phyloP scores from a whole-genome alignment of 2,888 invertebrate species.

The Ischnus inquisitorius region DNA sequence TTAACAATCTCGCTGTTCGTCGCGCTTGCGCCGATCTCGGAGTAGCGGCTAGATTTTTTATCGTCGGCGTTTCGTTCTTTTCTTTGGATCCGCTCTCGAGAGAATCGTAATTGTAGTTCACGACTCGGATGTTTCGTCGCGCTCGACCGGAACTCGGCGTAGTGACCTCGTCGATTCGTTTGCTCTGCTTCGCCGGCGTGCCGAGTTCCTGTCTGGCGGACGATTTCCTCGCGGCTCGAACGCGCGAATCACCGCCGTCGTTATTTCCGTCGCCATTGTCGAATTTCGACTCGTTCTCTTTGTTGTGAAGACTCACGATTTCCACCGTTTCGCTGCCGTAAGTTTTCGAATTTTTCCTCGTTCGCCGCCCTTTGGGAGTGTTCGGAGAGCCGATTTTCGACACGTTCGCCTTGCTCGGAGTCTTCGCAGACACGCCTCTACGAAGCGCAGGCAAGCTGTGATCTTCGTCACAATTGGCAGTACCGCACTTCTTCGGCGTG shows the following conservation, averaged over 20 bases:
- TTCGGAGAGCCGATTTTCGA: slow-evolving; percentile 23
- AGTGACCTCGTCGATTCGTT: background rate
- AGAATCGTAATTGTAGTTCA: background rate
- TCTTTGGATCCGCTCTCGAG: background rate
- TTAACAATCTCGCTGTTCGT: background rate
- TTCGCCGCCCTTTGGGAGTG: slow-evolving; percentile 34
- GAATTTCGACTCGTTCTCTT: slow-evolving; percentile 30
- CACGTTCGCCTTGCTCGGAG: slow-evolving; percentile 8
- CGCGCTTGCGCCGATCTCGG: background rate
- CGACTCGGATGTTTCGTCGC: slow-evolving; percentile 31
- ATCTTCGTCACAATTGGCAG: slow-evolving; percentile 36
- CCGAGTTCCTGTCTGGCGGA: background rate
- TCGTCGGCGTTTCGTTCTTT: background rate
- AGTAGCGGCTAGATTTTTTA: background rate
- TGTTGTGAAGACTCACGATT: slow-evolving; percentile 16
- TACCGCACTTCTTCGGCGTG: slow-evolving; percentile 49
- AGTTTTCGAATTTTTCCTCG: slow-evolving; percentile 4
- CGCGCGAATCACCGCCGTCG: background rate
- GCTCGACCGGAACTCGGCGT: slow-evolving; percentile 36
- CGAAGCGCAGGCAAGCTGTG: slow-evolving; percentile 4
- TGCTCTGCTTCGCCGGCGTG: slow-evolving; percentile 7
- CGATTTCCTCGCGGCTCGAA: background rate
- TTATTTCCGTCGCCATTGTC: slow-evolving; percentile 8
- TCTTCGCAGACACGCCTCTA: background rate
- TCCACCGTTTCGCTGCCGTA: background rate